Base-by-base conservation (phyloP, 2,797 vertebrate genomes). In the Lutra lutra region DNA sequence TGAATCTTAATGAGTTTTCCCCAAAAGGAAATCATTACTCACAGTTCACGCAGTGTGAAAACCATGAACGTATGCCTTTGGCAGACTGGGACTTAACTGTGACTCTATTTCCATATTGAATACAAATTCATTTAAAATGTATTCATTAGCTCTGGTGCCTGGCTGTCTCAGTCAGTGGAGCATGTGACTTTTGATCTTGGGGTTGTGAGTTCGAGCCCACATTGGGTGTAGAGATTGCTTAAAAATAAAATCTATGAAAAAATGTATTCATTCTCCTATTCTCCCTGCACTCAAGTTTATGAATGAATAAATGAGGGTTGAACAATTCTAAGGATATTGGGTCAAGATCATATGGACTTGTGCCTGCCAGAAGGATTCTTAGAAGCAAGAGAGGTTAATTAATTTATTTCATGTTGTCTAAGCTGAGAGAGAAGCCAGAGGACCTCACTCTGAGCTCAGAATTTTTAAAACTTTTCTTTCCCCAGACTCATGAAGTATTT, bases 21-120 rank as follows among this genome's bases (percentile, higher is more conserved):
- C 38, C 13, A 15, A 91, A 95, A 86, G 51, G 17, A 89, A 85
- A 72, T 91, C 27, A 87, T 96, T 92, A 85, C 20, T 86, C 79
- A 86, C 5, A 86, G 51, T 70, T 94, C 56, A 89, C 18, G 46
- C 29, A 68, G 17, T 46, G 18, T 93, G 46, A 87, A 86, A 95
- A 12, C 18, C 43, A 77, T 51, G 77, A 89, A n/a, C 58, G 20
- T 38, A 11, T 90, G 35, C 46, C 88, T 92, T 95, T 68, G 60
- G 80, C 56, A 82, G 38, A 35, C 21, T 21, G 13, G 82, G 77
- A 62, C 18, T 93, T 84, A 80, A 11, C 62, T 68, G 73, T 75
- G 86, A 87, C 40, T 89, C 35, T 38, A 62, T 96, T 94, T 96
- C 79, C 51, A 46, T 82, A 85, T 7, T 86, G 77, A 92, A 77